Evolutionary conservation across 2,797 vertebrate species (phyloP), one percentile per base, ranked within the genome.

Genomic region (Odontamblyopus rebecca): DNA sequence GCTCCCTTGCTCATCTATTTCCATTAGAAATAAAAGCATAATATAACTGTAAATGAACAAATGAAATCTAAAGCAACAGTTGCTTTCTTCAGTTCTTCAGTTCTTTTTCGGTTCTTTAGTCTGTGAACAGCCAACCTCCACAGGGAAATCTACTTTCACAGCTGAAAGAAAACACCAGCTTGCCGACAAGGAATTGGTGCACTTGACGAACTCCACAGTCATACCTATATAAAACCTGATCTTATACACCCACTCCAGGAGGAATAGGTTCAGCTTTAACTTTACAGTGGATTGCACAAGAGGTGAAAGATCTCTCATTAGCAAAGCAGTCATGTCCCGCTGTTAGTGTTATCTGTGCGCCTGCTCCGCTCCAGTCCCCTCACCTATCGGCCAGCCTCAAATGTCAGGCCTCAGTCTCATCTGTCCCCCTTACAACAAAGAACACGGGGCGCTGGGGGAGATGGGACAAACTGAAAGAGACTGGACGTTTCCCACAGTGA

Each of bases 331-430:
- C 38, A 0, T 57, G 76, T 56, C 66, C 60, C 76, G 68, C 23
- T 29, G 50, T 19, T 53, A 50, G 65, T n/a, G 26, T 74, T 83
- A 79, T 83, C 74, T 38, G n/a, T 27, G 68, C 26, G 67, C 8
- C 9, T 12, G 35, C 57, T 50, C 29, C 65, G 70, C 68, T 73
- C 71, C 77, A 74, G 53, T 76, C 77, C 29, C 77, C 48, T 77
- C 75, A 76, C 81, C 83, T 76, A 71, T 26, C 59, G 8, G 38
- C 35, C 62, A 23, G 2, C 75, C 27, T 57, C 61, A 83, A 85
- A 89, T 88, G 86, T 83, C 86, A 87, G 76, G 75, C 69, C 61
- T 63, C 0, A 60, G 83, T 83, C 2, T 1, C 29, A 76, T 75
- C 81, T 32, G 71, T 63, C 2, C 69, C 61, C 68, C 1, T 1